Base-by-base conservation (phyloP, 1,140 invertebrate species). In the Papilio xuthus region DNA sequence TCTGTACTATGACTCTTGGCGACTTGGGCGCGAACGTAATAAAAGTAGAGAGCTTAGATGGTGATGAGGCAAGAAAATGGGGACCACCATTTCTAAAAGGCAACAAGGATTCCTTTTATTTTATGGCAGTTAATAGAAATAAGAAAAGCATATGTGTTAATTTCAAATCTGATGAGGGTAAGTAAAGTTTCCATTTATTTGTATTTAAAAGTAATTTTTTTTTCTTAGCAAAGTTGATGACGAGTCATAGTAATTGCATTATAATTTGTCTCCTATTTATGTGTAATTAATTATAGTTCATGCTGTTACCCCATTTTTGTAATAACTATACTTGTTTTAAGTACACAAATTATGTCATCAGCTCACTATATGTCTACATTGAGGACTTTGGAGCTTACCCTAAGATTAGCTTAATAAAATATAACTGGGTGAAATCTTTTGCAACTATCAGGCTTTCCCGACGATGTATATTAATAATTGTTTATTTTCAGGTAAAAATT, bases 1-100 rank as follows among this genome's bases (percentile, higher is more conserved):
- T 96, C 92, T 99, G 98, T 88, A 97, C 98, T 0, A 99, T 99
- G 98, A 96, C 99, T 26, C 93, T 99, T 8, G 97, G 97, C 3
- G 99, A 99, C 93, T 94, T 99, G 47, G 99, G 99, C 7, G 99
- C 99, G 3, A 98, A 99, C 90, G 95, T 99, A 3, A 97, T 99
- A 42, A 99, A 99, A 95, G 95, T 98, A 44, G 97, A 98, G 86
- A 95, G 95, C 84, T 95, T 95, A 7, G 92, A 88, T n/a, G 98
- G 98, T 1, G 99, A 99, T 94, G 98, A 99, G 84, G 96, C 97
- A 0, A 94, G 99, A 60, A 96, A 96, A 72, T 99, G 98, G 98
- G 98, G 98, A 0, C 98, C 99, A 6, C 99, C 99, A 0, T 98
- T 98, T 90, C 92, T 98, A 60, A 89, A 95, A 26, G 95, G 95